Evolutionary conservation across 2,113 vertebrate species (phyloP).

Genomic region (Vulpes vulpes): DNA sequence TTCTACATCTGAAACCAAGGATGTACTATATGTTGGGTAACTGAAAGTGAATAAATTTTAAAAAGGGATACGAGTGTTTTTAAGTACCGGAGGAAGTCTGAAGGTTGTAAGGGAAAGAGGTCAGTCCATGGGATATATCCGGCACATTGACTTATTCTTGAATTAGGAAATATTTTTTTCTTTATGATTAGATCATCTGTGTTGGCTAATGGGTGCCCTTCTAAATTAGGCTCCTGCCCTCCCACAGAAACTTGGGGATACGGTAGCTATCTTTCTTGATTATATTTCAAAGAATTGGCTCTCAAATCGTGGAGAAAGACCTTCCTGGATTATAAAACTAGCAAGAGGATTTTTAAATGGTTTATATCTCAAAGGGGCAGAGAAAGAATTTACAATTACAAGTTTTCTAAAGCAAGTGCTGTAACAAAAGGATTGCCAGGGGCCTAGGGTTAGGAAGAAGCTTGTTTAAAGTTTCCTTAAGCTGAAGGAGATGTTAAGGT

Average conservation of each 20-base stretch:
- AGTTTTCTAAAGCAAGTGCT: not conserved
- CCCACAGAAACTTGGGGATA: not conserved
- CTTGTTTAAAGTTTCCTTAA: not conserved
- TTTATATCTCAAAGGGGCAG: not conserved
- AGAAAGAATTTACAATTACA: not conserved
- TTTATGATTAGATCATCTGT: not conserved
- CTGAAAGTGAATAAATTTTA: not conserved
- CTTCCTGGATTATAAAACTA: not conserved
- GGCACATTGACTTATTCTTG: not conserved
- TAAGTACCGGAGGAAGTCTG: not conserved
- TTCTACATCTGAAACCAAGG: not conserved
- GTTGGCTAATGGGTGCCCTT: not conserved
- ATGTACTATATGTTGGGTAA: not conserved
- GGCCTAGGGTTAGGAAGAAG: not conserved
- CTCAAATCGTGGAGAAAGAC: not conserved
- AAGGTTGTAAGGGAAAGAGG: not conserved
- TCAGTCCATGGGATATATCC: not conserved
- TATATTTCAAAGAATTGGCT: not conserved
- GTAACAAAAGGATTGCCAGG: not conserved
- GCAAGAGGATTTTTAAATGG: not conserved
- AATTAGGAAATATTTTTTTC: not conserved
- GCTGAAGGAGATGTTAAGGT: not conserved
- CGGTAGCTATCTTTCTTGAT: not conserved
- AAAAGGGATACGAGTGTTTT: not conserved
- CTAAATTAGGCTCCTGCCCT: not conserved